Conservation (phyloP, 2,113 vertebrate species). For the Argyrosomus japonicus region DNA sequence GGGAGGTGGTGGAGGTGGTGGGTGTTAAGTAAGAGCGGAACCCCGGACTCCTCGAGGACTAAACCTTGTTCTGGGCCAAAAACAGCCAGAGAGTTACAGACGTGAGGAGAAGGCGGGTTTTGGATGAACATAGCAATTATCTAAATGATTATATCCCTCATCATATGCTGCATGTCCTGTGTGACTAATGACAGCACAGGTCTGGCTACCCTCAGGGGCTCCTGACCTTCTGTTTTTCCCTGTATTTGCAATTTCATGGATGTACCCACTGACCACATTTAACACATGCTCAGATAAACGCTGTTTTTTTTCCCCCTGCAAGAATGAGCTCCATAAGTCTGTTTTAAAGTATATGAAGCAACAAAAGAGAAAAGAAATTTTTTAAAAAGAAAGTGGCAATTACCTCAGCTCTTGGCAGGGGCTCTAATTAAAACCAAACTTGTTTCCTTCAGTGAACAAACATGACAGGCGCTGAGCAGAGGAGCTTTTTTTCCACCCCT, state of each 20-base stretch:
- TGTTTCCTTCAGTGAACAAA: conserved; percentile 86
- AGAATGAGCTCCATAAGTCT: conserved; percentile 9
- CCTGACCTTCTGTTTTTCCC: conserved; percentile 14
- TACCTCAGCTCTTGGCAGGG: conserved; percentile 84
- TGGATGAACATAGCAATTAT: conserved; percentile 14
- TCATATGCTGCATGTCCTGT: conserved; percentile 1
- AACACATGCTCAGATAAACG: conserved; percentile 7
- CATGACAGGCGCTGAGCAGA: conserved; percentile 84
- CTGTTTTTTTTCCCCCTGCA: background rate
- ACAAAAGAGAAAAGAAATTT: conserved; percentile 48
- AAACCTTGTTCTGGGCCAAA: conserved; percentile 43
- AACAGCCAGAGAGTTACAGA: conserved; percentile 19
- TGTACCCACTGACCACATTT: conserved; percentile 38
- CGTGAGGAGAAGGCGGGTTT: background rate
- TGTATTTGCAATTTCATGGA: conserved; percentile 24
- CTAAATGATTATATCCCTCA: conserved; percentile 32
- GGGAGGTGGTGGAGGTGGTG: background rate
- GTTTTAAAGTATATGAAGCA: conserved; percentile 59
- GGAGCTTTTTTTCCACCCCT: conserved; percentile 74
- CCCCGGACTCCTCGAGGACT: conserved; percentile 44
- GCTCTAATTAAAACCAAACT: conserved; percentile 92
- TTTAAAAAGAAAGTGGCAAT: conserved; percentile 75
- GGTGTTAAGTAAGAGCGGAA: conserved; percentile 34
- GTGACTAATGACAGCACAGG: background rate
- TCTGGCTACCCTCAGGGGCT: background rate